Base-by-base conservation (phyloP, 2,797 vertebrate species). In the Gymnothorax javanicus region DNA sequence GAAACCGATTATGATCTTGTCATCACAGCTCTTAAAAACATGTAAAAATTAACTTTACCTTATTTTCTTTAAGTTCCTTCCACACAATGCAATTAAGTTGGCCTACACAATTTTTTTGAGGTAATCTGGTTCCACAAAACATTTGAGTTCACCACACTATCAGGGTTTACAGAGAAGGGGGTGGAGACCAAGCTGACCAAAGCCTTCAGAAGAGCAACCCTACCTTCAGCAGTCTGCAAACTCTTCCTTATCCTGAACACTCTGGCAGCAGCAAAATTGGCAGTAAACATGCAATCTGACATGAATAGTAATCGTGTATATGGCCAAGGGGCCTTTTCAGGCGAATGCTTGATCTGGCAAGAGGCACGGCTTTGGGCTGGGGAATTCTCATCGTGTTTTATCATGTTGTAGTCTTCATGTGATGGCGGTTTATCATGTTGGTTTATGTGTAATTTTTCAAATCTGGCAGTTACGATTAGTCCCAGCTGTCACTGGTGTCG, bases 241-340 rank as follows among this genome's bases (percentile, higher is more conserved):
- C 27, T 60, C 57, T 0, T n/a, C 15, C 33, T 83, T 60, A 83
- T 43, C 56, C 59, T 13, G 4, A 60, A 58, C 11, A 2, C 57
- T 15, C 82, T 60, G 25, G 43, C 17, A 79, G 50, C 11, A 3
- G 56, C 62, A 25, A 60, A 83, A 25, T 17, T 59, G 8, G 33
- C 75, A 56, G 50, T n/a, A 60, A 60, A 56, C 81, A 83, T 67
- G 71, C 86, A 57, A 7, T 5, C 85, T 79, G 60, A 52, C 52
- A 57, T 5, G 57, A 86, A 79, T 60, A 64, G 25, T 79, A 62
- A 86, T 79, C 20, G 20, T 86, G n/a, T 52, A 43, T 81, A 75
- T 67, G 77, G 59, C 60, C 60, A 7, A 67, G 43, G n/a, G 57
- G 8, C 59, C 25, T 13, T 33, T 13, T 17, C 75, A 11, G 75